Evolutionary conservation across 2,113 vertebrate genomes (phyloP), one percentile per base, ranked within the genome.

Genomic region (Campylorhamphus procurvoides): DNA sequence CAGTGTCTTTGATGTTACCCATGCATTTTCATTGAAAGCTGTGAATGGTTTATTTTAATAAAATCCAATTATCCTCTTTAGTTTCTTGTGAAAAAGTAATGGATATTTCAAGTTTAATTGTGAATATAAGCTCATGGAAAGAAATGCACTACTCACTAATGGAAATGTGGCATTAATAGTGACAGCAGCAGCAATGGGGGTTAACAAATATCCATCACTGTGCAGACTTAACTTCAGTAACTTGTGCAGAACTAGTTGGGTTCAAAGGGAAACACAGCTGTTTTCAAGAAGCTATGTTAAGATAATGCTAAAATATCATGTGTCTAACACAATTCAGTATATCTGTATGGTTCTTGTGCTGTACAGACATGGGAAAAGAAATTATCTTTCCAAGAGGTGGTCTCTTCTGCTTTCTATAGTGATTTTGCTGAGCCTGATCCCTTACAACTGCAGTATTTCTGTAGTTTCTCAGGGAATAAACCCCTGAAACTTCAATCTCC

Each of bases 1-100:
- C 46, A 18, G 53, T 63, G 52, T 80, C 90, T 96, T 94, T 97
- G 95, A 96, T 92, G 90, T 91, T 76, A 76, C 10, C 23, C 90
- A 29, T 80, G 42, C 40, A 83, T 93, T 95, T 94, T 18, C 88
- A 93, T 94, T 86, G 88, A 93, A 83, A 92, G 33, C 72, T 92
- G 63, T 58, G 66, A 85, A 44, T 80, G 85, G 79, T 88, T 90
- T 93, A 85, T 95, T 94, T 91, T 73, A 85, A 83, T 88, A 93
- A 94, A 93, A 82, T 29, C 31, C 31, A 93, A 77, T 90, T 86
- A 93, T 73, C 17, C 23, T 71, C 69, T 91, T 93, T 55, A 88
- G 46, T 58, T 95, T 8, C 53, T 85, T 15, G 31, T 88, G 59
- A 92, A 94, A 97, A 92, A 86, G 58, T 60, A 85, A 90, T 53